phyloP scores from a whole-genome alignment of 2,888 invertebrate species.

The Tenthredo amoena region DNA sequence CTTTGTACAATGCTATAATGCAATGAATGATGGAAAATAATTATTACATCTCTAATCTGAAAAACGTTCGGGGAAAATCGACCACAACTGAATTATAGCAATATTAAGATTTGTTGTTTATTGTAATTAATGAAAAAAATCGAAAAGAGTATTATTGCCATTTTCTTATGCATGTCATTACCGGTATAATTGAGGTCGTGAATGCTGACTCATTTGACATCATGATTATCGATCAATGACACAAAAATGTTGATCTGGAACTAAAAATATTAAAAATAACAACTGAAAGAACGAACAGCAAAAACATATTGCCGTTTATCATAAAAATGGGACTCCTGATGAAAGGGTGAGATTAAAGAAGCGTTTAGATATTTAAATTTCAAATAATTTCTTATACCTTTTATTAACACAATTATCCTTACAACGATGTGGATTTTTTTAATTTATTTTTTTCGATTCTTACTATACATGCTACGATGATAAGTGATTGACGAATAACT shows the following conservation, averaged over 20 bases:
- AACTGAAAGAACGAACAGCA: background rate
- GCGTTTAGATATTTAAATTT: background rate
- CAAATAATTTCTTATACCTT: conserved; percentile 23
- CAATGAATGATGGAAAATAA: background rate
- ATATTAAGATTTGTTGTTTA: background rate
- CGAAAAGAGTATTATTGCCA: background rate
- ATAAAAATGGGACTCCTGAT: background rate
- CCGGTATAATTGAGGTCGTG: background rate
- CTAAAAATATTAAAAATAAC: background rate
- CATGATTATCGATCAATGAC: background rate
- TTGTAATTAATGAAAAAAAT: background rate
- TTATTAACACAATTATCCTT: conserved; percentile 44
- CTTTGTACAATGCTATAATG: background rate
- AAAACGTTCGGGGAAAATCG: no score
- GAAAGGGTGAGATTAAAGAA: background rate
- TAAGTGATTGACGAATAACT: conserved; percentile 30
- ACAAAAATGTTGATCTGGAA: background rate
- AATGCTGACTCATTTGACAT: background rate
- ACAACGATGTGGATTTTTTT: conserved; percentile 32
- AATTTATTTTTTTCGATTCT: background rate
- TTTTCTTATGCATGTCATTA: background rate
- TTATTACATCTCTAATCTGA: no score
- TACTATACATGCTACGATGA: background rate
- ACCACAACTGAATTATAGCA: background rate
- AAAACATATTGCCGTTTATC: background rate